These are phyloP conservation scores for Dunckerocampus dactyliophorus DNA, from an alignment of 2,113 vertebrate species.

Conservation along the genomic window DNA sequence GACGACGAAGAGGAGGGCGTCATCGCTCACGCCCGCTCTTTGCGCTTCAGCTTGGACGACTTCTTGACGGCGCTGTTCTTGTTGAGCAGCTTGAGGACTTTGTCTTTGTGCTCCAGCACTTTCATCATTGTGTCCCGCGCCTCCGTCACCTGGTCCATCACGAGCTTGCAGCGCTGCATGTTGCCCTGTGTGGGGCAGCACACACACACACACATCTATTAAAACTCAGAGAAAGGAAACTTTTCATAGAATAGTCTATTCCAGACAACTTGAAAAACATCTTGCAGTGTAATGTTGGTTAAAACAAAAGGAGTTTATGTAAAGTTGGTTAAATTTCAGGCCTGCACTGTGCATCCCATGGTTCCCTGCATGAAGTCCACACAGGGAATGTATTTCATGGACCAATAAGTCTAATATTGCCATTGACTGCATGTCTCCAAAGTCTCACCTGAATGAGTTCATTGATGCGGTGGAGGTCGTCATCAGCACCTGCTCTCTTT, in stretches of 20 bases:
- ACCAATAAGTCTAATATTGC: no score
- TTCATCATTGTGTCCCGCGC: constrained; percentile 99
- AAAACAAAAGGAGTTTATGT: no score
- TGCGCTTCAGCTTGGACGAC: constrained; percentile 94
- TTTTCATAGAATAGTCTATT: not conserved
- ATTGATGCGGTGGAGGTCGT: constrained; percentile 94
- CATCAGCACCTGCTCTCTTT: constrained; percentile 90
- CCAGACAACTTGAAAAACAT: no score
- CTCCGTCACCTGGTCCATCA: constrained; percentile 98
- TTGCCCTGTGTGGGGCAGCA: constrained; percentile 82
- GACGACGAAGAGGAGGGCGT: no score
- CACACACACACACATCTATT: not conserved
- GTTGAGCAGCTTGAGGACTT: constrained; percentile 96
- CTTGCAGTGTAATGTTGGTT: no score
- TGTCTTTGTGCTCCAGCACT: constrained; percentile 96
- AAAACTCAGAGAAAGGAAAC: not conserved
- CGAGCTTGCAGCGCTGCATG: constrained; percentile 98
- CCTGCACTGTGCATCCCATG: no score
- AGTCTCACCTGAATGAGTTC: constrained; percentile 91
- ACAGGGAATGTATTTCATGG: no score
- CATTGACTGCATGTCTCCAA: not conserved
- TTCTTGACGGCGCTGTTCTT: constrained; percentile 94
- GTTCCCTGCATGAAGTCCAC: no score
- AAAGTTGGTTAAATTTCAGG: no score
- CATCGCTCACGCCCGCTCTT: constrained; percentile 85